Conservation (phyloP, 2,797 vertebrate species). For the Monodelphis domestica region DNA sequence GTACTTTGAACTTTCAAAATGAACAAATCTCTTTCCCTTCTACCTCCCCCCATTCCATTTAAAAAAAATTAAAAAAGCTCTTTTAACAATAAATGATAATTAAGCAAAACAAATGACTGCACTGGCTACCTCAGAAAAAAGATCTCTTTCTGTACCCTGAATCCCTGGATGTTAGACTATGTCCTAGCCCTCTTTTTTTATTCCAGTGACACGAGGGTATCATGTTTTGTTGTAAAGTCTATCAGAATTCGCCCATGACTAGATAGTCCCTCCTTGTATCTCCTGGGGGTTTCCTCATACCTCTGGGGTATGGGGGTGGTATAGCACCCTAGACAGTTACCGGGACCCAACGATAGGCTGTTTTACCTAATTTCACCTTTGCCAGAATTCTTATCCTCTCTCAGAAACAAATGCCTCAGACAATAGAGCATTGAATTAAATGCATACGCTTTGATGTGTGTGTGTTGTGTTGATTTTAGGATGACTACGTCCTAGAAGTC, state of each 20-base stretch:
- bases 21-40: neutral
- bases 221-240: too few species aligned
- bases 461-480: conserved; percentile 84
- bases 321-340: neutral
- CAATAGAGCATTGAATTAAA: neutral
- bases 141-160: neutral
- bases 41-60: neutral
- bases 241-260: too few species aligned
- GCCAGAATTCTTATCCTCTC: neutral
- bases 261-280: neutral
- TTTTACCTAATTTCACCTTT: neutral
- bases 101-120: neutral
- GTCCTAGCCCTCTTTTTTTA: neutral
- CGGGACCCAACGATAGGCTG: neutral
- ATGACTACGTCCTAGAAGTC: conserved; percentile 98
- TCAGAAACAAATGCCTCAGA: neutral
- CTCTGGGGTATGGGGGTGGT: neutral
- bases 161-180: neutral
- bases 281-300: neutral
- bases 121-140: neutral
- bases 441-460: neutral
- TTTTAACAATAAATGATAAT: neutral
- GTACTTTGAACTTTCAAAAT: neutral
- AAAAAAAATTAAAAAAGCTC: neutral
- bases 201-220: neutral